Evolutionary conservation across 53 echinoderm and acorn worm species (phyloP).

Genomic region (Arbacia lixula): DNA sequence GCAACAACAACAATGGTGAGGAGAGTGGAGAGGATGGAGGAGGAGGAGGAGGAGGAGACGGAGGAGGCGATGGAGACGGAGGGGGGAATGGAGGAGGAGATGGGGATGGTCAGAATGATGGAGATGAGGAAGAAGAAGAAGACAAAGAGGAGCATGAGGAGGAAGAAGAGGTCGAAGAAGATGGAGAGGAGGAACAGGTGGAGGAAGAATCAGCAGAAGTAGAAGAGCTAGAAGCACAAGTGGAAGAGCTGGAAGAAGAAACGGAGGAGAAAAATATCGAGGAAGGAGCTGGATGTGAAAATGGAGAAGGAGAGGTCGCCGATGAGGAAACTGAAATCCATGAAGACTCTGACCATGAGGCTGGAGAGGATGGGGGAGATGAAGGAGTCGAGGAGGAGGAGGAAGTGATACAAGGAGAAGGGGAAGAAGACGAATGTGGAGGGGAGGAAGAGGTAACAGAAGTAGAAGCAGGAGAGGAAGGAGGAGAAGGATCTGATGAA

Average conservation of each 20-base stretch:
- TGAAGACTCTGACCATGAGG: too few relatives aligned
- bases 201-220: background rate
- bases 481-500: too few relatives aligned
- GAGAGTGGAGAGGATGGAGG: constrained; percentile 13
- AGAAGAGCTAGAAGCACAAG: background rate
- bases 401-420: background rate
- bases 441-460: background rate
- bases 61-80: constrained; percentile 1
- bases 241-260: background rate
- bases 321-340: too few relatives aligned
- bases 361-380: background rate
- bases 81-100: too few relatives aligned
- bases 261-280: background rate
- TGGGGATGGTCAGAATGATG: too few relatives aligned
- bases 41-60: background rate
- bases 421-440: background rate
- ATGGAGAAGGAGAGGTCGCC: background rate
- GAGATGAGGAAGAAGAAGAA: background rate
- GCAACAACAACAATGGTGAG: background rate
- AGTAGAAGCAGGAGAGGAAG: background rate
- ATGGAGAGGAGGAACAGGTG: background rate
- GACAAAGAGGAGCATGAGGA: background rate
- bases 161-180: background rate
- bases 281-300: background rate
- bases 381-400: background rate